Base-by-base conservation (phyloP, 2,888 invertebrate species). In the Rugalucina vietnamica region DNA sequence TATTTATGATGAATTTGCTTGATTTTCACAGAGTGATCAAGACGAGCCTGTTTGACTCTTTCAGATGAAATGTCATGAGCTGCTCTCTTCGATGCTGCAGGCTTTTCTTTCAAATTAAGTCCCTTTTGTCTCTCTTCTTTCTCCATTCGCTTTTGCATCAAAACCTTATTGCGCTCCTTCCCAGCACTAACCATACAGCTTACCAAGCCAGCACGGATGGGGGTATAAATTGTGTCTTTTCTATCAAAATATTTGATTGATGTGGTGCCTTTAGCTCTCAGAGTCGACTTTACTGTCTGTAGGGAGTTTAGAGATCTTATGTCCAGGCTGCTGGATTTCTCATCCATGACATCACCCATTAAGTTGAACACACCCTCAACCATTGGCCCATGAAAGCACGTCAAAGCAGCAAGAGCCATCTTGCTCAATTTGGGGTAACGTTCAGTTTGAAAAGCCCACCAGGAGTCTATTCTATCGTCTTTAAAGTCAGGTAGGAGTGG, bases 401-500 rank as follows among this genome's bases (percentile, higher is more conserved):
- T 60, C 18, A 60, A 29, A 8, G 8, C 3, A 18, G 60, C 60
- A 18, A 60, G 21, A 27, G 60, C 60, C 24, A 21, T 21, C 5
- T 5, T 27, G 5, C 60, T 21, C 60, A 60, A 27, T 5, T 60
- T 4, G 5, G 29, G 60, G 21, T 60, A 27, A 29, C 29, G 5
- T 12, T 43, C 43, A 8, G 8, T 8, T 43, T 43, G 43, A 43
- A 18, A 8, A 12, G 43, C 21, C 29, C 29, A 60, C 27, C 60
- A 60, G 29, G 24, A 8, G 29, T 24, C 60, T 27, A 60, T 21
- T 60, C 60, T 60, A 3, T 54, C 54, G 4, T 49, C 54, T 18
- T 72, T 24, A 77, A 36, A 82, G 4, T 75, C 73, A 24, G 72
- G 79, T 24, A 74, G 72, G 18, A 49, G 39, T 10, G 43, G 34